Percentiles rank a stretch among this genome's conserved stretches.
These are phyloP conservation scores for Rhombomys opimus DNA, from an alignment of 2,113 vertebrate species.

Conservation along the genomic window DNA sequence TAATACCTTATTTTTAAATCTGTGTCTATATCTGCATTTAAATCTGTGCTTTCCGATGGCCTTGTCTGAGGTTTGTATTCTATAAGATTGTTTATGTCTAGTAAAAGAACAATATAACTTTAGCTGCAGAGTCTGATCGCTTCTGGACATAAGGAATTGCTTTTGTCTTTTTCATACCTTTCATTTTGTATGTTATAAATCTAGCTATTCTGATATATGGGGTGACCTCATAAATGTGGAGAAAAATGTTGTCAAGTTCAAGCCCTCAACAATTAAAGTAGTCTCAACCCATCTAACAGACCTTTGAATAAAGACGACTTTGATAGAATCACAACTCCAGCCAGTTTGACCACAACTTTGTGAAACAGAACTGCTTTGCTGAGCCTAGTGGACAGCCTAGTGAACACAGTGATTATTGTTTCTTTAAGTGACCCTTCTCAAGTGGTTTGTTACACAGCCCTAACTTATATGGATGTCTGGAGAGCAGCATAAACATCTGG, in stretches of 20 bases:
- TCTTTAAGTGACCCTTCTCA: background rate
- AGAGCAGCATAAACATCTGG: background rate
- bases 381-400: background rate
- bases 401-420: background rate
- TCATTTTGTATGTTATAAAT: background rate
- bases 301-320: background rate
- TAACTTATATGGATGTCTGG: background rate
- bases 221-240: background rate
- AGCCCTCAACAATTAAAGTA: background rate
- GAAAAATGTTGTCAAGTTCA: background rate
- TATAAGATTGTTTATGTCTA: background rate
- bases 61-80: slow-evolving; percentile 17
- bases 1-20: background rate
- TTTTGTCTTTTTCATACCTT: slow-evolving; percentile 14
- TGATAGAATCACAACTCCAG: background rate
- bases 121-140: background rate
- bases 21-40: background rate
- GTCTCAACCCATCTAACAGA: background rate
- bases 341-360: background rate
- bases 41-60: background rate
- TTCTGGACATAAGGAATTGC: background rate
- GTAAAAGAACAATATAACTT: background rate
- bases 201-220: background rate
- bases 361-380: background rate
- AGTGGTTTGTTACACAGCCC: background rate